Evolutionary conservation across 2,888 invertebrate species (phyloP), one percentile per base, ranked within the genome.

Genomic region (Tuberolachnus salignus): DNA sequence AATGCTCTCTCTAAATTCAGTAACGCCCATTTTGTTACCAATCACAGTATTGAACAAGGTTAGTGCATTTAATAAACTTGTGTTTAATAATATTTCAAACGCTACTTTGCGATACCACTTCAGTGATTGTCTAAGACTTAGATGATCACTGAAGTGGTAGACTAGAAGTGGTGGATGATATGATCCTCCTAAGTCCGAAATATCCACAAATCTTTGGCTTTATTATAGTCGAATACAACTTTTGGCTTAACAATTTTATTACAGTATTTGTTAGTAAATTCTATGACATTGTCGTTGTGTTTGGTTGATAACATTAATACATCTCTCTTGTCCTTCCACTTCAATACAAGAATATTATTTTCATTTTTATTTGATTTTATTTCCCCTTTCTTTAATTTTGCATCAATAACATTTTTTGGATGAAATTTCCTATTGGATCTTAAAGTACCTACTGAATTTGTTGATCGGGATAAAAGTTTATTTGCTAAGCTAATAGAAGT

Each of bases 21-120:
- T 49, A n/a, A 66, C 49, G 49, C 49, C 66, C 23, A 66, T 26
- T 26, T 66, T 66, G 1, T 9, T 66, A 16, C 26, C 26, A 66
- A 23, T 66, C 23, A 66, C 49, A 26, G 49, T 49, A 49, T 66
- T 66, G n/a, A n/a, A 66, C n/a, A 66, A 66, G 10, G 10, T 23
- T 11, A 66, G 16, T 9, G 26, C 66, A 66, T 66, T 66, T 66
- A 66, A 49, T 49, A 66, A 23, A 49, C n/a, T 49, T 16, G 49
- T 66, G 11, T 9, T 66, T 2, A 49, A 49, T 49, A 66, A 10
- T 49, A 66, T 66, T 49, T 66, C 23, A 49, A 66, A 23, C n/a
- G 66, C 64, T 13, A 73, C 44, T 61, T 49, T 59, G 10, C 64
- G 44, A 26, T 73, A 73, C 64, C 73, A 73, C 21, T 73, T 73